Conservation (phyloP, 2,113 vertebrate genomes). For the Miniopterus natalensis region DNA sequence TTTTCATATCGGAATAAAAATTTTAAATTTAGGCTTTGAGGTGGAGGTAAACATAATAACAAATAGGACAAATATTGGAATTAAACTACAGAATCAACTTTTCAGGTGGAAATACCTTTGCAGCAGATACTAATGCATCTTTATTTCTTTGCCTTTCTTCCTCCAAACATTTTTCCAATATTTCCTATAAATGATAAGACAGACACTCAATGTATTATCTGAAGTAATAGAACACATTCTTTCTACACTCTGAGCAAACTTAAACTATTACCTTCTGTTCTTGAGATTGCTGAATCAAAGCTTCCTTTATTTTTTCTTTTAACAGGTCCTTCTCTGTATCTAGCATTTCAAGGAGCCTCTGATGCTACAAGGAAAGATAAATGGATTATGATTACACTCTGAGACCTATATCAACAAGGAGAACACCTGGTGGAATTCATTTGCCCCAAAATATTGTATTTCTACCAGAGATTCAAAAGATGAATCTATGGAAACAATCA, state of each 20-base stretch:
- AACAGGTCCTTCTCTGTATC: slow-evolving; percentile 87
- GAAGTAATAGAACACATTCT: neutral
- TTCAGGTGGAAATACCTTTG: slow-evolving; percentile 84
- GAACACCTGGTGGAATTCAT: neutral
- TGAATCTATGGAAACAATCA: neutral
- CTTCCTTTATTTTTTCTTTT: slow-evolving; percentile 85
- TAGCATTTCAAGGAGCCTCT: slow-evolving; percentile 89
- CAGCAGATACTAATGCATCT: slow-evolving; percentile 84
- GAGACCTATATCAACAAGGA: neutral
- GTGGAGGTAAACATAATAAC: neutral
- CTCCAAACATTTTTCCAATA: slow-evolving; percentile 87
- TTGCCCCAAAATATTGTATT: neutral
- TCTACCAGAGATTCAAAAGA: neutral
- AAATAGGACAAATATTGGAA: neutral
- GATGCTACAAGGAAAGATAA: slow-evolving; percentile 86
- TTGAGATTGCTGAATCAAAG: slow-evolving; percentile 85
- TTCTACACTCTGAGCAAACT: neutral
- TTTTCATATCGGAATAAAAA: neutral
- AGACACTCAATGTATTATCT: slow-evolving; percentile 2
- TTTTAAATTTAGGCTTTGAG: neutral
- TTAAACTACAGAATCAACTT: neutral
- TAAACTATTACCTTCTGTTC: slow-evolving; percentile 87
- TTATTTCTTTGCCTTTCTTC: slow-evolving; percentile 87
- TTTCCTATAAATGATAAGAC: slow-evolving; percentile 83
- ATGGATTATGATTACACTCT: neutral